Percentiles rank a stretch among this genome's conserved stretches.
Evolutionary conservation across 2,113 vertebrate genomes (phyloP).

Genomic region (Gallinago undulata): DNA sequence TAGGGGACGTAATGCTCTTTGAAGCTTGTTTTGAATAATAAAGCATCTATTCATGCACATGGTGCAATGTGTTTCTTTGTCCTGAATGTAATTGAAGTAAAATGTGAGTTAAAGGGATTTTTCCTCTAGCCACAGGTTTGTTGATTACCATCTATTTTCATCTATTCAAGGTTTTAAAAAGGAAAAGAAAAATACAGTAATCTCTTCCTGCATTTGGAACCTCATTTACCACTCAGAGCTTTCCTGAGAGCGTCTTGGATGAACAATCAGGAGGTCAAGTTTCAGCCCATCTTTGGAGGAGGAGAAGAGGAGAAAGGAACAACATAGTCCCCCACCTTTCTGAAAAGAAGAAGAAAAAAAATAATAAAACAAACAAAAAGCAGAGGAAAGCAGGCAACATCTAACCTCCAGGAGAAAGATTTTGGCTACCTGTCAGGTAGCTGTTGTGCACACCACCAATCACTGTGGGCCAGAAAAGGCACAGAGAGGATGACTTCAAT

Average conservation of each 20-base stretch:
- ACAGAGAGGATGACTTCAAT: background rate
- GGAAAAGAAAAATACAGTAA: conserved; percentile 68
- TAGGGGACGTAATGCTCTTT: conserved; percentile 76
- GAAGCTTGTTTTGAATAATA: conserved; percentile 83
- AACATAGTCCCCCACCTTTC: background rate
- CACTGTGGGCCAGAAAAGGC: background rate
- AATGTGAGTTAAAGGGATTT: conserved; percentile 79
- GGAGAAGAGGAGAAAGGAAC: background rate
- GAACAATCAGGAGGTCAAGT: conserved; percentile 72
- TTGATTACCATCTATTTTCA: conserved; percentile 76
- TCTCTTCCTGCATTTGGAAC: conserved; percentile 69
- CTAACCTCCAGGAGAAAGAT: conserved; percentile 29
- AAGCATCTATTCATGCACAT: conserved; percentile 75
- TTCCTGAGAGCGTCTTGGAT: conserved; percentile 35
- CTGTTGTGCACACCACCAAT: background rate
- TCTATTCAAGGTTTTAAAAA: conserved; percentile 74
- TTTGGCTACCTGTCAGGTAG: background rate
- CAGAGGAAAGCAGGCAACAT: conserved; percentile 33
- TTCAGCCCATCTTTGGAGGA: conserved; percentile 60
- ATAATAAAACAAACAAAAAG: background rate
- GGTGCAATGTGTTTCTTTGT: conserved; percentile 75
- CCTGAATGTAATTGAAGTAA: conserved; percentile 74
- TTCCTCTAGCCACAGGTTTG: conserved; percentile 72
- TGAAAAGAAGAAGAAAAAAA: background rate
- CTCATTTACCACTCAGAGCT: conserved; percentile 68